Evolutionary conservation across 2,888 invertebrate genomes (phyloP).

Genomic region (Spilarctia lutea): DNA sequence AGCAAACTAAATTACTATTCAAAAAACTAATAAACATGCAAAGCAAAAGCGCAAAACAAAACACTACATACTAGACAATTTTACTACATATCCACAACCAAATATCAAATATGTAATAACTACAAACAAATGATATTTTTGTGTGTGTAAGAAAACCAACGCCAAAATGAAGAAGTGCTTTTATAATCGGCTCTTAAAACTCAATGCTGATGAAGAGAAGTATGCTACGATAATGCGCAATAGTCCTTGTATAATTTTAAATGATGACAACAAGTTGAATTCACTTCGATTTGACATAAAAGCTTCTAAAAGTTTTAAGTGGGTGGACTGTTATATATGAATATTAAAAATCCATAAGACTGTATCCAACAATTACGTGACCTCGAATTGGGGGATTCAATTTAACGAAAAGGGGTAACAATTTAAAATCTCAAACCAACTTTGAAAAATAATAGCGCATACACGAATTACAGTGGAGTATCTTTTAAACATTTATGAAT

Average conservation of each 20-base stretch:
- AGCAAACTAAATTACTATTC: too few relatives aligned
- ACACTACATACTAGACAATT: not conserved
- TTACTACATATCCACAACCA: not conserved
- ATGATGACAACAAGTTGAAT: not conserved
- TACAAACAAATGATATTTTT: not conserved
- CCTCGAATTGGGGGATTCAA: not conserved
- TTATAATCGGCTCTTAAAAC: not conserved
- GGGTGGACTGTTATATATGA: not conserved
- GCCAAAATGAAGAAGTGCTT: constrained; percentile 4
- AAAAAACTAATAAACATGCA: constrained; percentile 26
- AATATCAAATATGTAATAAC: not conserved
- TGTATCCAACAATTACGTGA: not conserved
- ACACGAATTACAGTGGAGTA: not conserved
- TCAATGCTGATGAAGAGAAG: not conserved
- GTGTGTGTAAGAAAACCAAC: not conserved
- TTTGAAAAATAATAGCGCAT: not conserved
- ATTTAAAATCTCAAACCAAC: not conserved
- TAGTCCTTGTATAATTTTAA: not conserved
- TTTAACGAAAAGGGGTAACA: not conserved
- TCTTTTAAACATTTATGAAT: too few relatives aligned
- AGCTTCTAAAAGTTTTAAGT: not conserved
- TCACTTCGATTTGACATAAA: not conserved
- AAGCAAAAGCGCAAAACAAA: constrained; percentile 42
- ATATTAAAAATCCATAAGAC: not conserved
- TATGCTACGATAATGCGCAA: not conserved